Base-by-base conservation (phyloP, 2,113 vertebrate species). In the Hyperopisus bebe region DNA sequence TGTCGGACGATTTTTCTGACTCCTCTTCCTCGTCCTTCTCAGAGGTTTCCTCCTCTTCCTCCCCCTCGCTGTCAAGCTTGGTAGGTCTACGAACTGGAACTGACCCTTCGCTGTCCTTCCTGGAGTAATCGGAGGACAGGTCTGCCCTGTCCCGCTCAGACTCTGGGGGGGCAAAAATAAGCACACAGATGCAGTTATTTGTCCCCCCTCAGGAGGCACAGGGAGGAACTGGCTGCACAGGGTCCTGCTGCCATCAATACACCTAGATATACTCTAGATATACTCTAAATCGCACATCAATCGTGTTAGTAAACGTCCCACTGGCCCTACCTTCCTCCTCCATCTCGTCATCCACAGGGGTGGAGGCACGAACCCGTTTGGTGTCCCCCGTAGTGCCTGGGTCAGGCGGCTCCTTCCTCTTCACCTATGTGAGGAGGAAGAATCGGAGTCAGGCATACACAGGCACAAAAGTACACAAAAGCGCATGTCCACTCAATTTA, bases 341-440 rank as follows among this genome's bases (percentile, higher is more conserved):
- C 90, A 96, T 93, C 92, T 99, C 98, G 90, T 99, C 98, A 8
- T 99, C 98, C 1, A 97, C 97, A 0, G 97, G 98, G 11, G 97
- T 95, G 0, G 98, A 99, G 9, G 98, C 97, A 55, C 98, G 95
- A 19, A 97, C 96, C 90, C 98, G 96, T 93, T 99, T 99, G 95
- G 96, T 97, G 93, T 99, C 98, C 17, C 96, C 97, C 0, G 95
- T 93, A 0, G 96, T 93, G 50, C 97, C 94, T 0, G 97, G 91
- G 91, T 99, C 98, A 0, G 98, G 98, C 0, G 98, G 98, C 88
- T 98, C 98, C 94, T 99, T 99, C 95, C 98, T 95, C 92, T 99
- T 99, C 91, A 99, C 98, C 98, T 98, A 93, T 92, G 91, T 47
- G 91, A 88, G 92, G 31, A 89, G n/a, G 89, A 0, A 47, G 24